Evolutionary conservation across 2,797 vertebrate species (phyloP).

Genomic region (Capromys pilorides): DNA sequence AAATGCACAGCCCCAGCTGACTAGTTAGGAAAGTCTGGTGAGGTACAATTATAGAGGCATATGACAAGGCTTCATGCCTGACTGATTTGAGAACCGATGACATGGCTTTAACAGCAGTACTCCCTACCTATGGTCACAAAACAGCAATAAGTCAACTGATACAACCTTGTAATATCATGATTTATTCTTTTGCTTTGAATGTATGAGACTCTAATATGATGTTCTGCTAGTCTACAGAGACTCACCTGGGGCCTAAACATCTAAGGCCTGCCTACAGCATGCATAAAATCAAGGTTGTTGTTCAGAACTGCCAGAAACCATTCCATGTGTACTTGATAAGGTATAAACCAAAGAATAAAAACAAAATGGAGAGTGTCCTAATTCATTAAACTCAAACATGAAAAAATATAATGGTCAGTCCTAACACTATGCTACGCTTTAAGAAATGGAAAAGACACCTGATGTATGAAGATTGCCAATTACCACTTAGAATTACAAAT

Average conservation of each 20-base stretch:
- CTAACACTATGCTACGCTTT: neutral
- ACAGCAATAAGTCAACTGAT: conserved; percentile 96
- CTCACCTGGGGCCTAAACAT: conserved; percentile 88
- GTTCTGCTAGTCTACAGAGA: conserved; percentile 90
- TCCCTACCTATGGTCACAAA: conserved; percentile 92
- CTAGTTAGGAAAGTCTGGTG: conserved; percentile 95
- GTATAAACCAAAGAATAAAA: conserved; percentile 36
- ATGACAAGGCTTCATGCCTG: conserved; percentile 96
- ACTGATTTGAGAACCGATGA: conserved; percentile 89
- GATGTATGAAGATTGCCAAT: conserved; percentile 67
- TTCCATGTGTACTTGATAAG: neutral
- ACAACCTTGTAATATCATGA: conserved; percentile 95
- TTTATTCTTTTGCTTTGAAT: conserved; percentile 95
- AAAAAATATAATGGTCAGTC: neutral
- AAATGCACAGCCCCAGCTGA: conserved; percentile 92
- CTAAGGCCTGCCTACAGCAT: conserved; percentile 88
- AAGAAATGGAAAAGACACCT: neutral
- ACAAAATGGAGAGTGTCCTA: conserved; percentile 1
- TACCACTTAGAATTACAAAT: conserved; percentile 72
- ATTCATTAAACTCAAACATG: conserved; percentile 63
- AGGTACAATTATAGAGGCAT: conserved; percentile 94
- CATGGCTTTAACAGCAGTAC: conserved; percentile 91
- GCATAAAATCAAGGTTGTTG: conserved; percentile 85
- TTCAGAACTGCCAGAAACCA: conserved; percentile 59
- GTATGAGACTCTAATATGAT: conserved; percentile 86